These are phyloP conservation scores for Austrolebias charrua DNA, from an alignment of 2,797 vertebrate species.

Conservation along the genomic window DNA sequence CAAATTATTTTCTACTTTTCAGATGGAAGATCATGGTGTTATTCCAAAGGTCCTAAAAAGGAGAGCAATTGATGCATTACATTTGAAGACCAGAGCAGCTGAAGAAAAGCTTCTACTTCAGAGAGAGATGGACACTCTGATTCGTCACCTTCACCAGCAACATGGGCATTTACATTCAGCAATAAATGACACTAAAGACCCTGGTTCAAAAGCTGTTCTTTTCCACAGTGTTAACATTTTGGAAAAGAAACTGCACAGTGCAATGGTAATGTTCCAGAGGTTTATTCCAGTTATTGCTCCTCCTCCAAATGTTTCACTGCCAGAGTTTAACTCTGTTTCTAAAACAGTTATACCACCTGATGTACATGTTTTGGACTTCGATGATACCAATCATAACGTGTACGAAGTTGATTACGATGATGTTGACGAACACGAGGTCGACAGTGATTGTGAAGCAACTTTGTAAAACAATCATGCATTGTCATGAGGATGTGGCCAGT, in stretches of 20 bases:
- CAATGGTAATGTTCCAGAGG: rapidly evolving
- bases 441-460: background rate
- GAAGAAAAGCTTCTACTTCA: background rate
- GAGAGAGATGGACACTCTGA: background rate
- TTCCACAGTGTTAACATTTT: background rate
- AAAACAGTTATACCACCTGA: background rate
- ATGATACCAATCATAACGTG: background rate
- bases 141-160: background rate
- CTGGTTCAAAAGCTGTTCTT: background rate
- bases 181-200: background rate
- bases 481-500: background rate
- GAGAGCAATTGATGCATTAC: no score
- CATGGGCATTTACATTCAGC: background rate
- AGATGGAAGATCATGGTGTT: no score
- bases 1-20: no score
- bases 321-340: background rate
- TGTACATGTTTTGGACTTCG: background rate
- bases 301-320: background rate
- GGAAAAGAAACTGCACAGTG: background rate
- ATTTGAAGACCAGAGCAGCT: background rate
- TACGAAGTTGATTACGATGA: background rate
- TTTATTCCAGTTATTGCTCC: background rate
- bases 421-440: background rate
- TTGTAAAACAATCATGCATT: background rate
- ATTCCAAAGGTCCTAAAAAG: no score